These are phyloP conservation scores for Dinocampus coccinellae DNA, from an alignment of 2,888 invertebrate genomes.

Conservation along the genomic window DNA sequence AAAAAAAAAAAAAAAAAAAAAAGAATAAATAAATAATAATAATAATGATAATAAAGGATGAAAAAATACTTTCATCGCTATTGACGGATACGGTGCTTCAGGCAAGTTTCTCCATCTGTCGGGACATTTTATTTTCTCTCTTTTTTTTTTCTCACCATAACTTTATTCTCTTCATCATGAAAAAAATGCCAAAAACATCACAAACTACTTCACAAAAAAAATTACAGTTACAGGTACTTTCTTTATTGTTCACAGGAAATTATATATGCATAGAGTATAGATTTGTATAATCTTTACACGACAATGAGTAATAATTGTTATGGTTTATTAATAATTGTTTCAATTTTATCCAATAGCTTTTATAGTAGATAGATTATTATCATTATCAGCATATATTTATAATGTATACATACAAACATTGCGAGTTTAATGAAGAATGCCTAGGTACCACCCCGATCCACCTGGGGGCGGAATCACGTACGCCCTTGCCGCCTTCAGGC, in stretches of 20 bases:
- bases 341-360: too few species aligned
- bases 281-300: neutral
- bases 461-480: conserved; percentile 68
- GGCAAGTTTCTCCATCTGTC: conserved; percentile 59
- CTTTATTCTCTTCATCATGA: neutral
- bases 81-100: conserved; percentile 45
- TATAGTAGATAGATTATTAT: too few species aligned
- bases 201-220: neutral
- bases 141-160: neutral
- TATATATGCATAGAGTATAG: neutral
- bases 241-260: conserved; percentile 18
- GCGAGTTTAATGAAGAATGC: conserved; percentile 58
- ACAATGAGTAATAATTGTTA: neutral
- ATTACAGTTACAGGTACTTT: conserved; percentile 37
- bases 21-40: neutral
- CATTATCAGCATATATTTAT: too few species aligned
- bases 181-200: neutral
- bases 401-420: conserved; percentile 48
- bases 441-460: conserved; percentile 66
- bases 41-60: conserved; percentile 42
- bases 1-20: conserved; percentile 32
- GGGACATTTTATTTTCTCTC: conserved; percentile 37
- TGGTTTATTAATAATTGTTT: conserved; percentile 25
- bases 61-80: conserved; percentile 54
- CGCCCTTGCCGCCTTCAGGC: conserved; percentile 68